A percentile compares a stretch with the other conserved stretches of the same genome.
Evolutionary conservation across 2,113 vertebrate species (phyloP).

Genomic region (Chaetorhynchus papuensis): DNA sequence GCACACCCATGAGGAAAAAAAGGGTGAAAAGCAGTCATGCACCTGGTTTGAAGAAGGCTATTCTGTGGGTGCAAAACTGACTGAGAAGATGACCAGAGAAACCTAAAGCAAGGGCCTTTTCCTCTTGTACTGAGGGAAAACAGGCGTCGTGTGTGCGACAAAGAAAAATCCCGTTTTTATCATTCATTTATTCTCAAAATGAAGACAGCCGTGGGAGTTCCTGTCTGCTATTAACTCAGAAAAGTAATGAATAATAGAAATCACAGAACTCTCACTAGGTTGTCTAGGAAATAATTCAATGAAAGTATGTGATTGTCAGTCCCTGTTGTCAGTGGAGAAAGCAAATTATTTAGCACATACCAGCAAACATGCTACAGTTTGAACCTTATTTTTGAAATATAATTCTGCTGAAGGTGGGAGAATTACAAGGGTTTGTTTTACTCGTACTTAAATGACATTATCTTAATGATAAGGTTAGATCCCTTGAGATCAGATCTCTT

Average conservation of each 20-base stretch:
- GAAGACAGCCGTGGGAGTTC: neutral
- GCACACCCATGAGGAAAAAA: neutral
- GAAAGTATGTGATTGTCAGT: neutral
- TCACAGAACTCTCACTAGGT: neutral
- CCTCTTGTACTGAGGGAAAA: neutral
- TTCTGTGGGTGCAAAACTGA: neutral
- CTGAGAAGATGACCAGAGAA: neutral
- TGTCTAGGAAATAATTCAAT: neutral
- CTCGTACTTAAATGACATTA: neutral
- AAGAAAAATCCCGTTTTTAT: neutral
- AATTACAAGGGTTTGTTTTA: neutral
- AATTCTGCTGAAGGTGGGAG: neutral
- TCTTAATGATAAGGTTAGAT: neutral
- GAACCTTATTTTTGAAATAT: neutral
- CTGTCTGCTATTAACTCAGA: neutral
- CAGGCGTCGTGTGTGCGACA: neutral
- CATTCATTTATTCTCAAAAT: neutral
- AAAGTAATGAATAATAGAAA: conserved; percentile 35
- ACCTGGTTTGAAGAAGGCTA: neutral
- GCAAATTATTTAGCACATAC: neutral
- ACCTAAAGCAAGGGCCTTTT: neutral
- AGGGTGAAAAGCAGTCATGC: neutral
- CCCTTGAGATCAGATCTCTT: neutral
- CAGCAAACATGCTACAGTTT: neutral
- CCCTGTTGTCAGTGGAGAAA: neutral